Conservation (phyloP, 2,113 vertebrate genomes). For the Procavia capensis region DNA sequence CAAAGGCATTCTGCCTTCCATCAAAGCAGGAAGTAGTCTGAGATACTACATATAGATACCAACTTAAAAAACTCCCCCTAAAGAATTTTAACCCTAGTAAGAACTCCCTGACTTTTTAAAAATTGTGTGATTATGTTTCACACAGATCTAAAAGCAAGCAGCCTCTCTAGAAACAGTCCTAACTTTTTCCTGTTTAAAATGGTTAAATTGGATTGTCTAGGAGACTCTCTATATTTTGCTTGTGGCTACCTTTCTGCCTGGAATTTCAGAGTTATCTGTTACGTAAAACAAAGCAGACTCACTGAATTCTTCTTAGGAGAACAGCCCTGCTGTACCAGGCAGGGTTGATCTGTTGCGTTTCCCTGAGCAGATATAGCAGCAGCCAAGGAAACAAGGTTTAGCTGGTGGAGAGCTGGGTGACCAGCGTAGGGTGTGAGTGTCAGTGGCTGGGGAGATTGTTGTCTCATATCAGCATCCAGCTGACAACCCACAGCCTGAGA, state of each 20-base stretch:
- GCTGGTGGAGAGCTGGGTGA: not conserved
- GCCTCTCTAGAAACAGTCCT: slow-evolving; percentile 48
- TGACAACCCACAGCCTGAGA: slow-evolving; percentile 20
- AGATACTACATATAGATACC: not conserved
- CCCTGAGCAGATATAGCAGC: not conserved
- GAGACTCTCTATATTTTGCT: slow-evolving; percentile 66
- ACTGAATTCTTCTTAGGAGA: not conserved
- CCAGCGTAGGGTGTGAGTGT: not conserved
- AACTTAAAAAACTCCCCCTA: slow-evolving; percentile 44
- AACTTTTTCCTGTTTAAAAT: slow-evolving; percentile 57
- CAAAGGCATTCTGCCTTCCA: not conserved
- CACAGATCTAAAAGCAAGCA: slow-evolving; percentile 52
- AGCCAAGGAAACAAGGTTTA: not conserved
- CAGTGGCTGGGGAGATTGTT: not conserved
- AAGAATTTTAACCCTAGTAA: slow-evolving; percentile 42
- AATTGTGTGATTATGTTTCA: slow-evolving; percentile 20
- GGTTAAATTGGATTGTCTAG: slow-evolving; percentile 39
- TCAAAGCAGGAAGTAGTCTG: not conserved
- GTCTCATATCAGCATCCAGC: not conserved
- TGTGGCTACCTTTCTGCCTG: slow-evolving; percentile 64
- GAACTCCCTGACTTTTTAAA: slow-evolving; percentile 46
- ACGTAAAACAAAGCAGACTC: slow-evolving; percentile 74
- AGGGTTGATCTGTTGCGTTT: slow-evolving; percentile 37
- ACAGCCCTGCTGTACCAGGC: slow-evolving; percentile 28
- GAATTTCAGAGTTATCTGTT: slow-evolving; percentile 64